A percentile compares a stretch with the other conserved stretches of the same genome.
Conservation (phyloP, 2,113 vertebrate species). For the Prietella phreatophila region DNA sequence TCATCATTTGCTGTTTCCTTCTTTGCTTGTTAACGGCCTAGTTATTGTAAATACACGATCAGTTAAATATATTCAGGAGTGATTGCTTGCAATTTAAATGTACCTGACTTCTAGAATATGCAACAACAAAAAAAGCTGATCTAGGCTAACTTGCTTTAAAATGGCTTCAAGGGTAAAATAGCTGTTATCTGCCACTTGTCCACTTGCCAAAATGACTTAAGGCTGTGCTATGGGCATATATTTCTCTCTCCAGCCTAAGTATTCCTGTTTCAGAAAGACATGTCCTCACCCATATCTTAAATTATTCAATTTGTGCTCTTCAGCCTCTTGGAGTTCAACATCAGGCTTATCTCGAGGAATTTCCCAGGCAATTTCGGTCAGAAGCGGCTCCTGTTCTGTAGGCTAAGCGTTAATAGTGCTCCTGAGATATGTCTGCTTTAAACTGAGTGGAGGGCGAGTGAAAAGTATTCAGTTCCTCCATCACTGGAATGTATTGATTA, state of each 20-base stretch:
- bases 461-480: slow-evolving; percentile 12
- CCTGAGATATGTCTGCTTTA: slow-evolving; percentile 42
- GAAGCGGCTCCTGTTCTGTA: slow-evolving; percentile 47
- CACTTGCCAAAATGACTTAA: slow-evolving; percentile 17
- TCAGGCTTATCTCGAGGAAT: slow-evolving; percentile 52
- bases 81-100: not conserved
- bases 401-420: slow-evolving; percentile 43
- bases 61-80: not conserved
- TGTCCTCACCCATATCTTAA: not conserved
- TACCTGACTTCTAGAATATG: not conserved
- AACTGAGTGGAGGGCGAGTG: slow-evolving; percentile 16
- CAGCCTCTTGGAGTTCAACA: slow-evolving; percentile 32
- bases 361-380: slow-evolving; percentile 56
- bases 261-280: slow-evolving; percentile 16
- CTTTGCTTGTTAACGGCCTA: not conserved
- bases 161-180: not conserved
- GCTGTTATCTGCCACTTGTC: slow-evolving; percentile 8
- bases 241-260: not conserved
- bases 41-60: not conserved
- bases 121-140: slow-evolving; percentile 6
- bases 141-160: slow-evolving; percentile 1
- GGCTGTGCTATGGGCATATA: not conserved
- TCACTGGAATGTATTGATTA: slow-evolving; percentile 38
- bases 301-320: slow-evolving; percentile 24
- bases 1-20: not conserved